Evolutionary conservation across 2,113 vertebrate species (phyloP).

Genomic region (Maccullochella peelii): DNA sequence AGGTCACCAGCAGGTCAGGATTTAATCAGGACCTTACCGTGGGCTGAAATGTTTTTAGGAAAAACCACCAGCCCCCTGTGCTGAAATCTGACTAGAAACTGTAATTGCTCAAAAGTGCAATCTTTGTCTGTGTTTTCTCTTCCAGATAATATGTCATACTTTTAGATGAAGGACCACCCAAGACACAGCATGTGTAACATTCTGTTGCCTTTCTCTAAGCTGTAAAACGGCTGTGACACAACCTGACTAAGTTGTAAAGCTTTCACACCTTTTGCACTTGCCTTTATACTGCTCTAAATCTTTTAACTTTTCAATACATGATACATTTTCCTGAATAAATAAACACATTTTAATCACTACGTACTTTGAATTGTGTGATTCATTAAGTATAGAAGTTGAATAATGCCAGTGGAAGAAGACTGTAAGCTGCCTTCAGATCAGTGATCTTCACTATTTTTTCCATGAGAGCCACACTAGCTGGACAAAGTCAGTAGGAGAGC

Average conservation of each 20-base stretch:
- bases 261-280: conserved; percentile 71
- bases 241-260: conserved; percentile 70
- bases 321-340: conserved; percentile 74
- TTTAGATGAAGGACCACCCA: conserved; percentile 82
- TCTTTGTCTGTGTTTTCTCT: conserved; percentile 80
- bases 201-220: conserved; percentile 75
- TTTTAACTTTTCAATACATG: conserved; percentile 62
- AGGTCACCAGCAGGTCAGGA: conserved; percentile 6
- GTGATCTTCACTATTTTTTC: too few relatives aligned
- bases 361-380: conserved; percentile 74
- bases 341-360: conserved; percentile 75
- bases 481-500: too few relatives aligned
- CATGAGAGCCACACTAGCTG: too few relatives aligned
- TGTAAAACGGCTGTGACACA: conserved; percentile 70
- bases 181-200: conserved; percentile 75
- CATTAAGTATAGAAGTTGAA: conserved; percentile 49
- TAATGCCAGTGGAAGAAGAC: conserved; percentile 23
- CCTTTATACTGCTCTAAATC: conserved; percentile 66
- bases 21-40: not conserved
- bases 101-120: conserved; percentile 72
- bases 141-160: conserved; percentile 86
- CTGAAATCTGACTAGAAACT: conserved; percentile 10
- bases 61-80: not conserved
- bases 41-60: not conserved
- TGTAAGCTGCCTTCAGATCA: not conserved